A percentile compares a stretch with the other conserved stretches of the same genome.
phyloP scores from a whole-genome alignment of 2,888 invertebrate species.

The Catotricha subobsoleta region DNA sequence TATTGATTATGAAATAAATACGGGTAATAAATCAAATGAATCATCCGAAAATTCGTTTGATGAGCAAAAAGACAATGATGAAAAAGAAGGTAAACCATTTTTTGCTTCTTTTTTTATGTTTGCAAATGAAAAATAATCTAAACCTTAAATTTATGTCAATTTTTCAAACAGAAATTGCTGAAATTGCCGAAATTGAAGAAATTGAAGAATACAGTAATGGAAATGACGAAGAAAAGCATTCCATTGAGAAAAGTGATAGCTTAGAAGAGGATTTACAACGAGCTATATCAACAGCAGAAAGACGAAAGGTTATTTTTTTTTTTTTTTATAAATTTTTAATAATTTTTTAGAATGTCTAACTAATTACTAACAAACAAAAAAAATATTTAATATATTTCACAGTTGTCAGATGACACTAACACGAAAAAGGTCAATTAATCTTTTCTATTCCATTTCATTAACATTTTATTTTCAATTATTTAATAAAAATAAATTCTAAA shows the following conservation, averaged over 20 bases:
- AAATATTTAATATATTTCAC: background rate
- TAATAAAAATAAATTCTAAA: no score
- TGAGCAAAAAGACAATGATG: conserved; percentile 12
- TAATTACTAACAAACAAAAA: no score
- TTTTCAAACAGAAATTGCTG: background rate
- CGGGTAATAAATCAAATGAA: conserved; percentile 16
- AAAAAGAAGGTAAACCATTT: conserved; percentile 3
- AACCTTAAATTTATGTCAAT: no score
- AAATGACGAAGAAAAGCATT: conserved; percentile 26
- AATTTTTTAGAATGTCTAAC: no score
- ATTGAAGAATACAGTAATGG: conserved; percentile 4
- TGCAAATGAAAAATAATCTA: no score
- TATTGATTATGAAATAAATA: background rate
- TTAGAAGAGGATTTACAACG: conserved; percentile 43
- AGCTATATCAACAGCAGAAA: conserved; percentile 61
- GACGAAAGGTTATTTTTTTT: conserved; percentile 42
- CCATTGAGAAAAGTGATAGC: conserved; percentile 10
- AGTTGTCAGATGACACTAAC: conserved; percentile 4
- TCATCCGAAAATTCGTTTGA: conserved; percentile 25
- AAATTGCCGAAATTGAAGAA: background rate
- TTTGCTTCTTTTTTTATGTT: background rate
- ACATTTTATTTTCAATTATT: background rate
- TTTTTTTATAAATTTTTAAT: background rate
- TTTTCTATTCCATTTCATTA: background rate
- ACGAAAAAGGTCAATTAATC: conserved; percentile 1